Evolutionary conservation across 2,888 invertebrate species (phyloP).

Genomic region (Platerodrilus igneus): DNA sequence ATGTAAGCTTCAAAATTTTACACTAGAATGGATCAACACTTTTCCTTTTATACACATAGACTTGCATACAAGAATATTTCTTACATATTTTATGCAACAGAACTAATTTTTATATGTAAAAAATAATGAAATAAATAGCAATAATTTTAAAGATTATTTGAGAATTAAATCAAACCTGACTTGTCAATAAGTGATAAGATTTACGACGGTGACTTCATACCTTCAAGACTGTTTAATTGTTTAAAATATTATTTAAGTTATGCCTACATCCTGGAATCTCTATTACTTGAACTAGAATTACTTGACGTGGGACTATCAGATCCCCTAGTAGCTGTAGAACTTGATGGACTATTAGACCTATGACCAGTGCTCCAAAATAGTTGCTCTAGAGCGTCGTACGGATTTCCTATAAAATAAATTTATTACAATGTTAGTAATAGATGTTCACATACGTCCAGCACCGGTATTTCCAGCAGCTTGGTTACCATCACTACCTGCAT

Average conservation of each 20-base stretch:
- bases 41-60: neutral
- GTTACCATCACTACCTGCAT: constrained; percentile 27
- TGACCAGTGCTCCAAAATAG: constrained; percentile 30
- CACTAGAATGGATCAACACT: neutral
- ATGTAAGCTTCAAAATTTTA: constrained; percentile 10
- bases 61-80: too few relatives aligned
- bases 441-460: constrained; percentile 12
- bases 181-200: too few relatives aligned
- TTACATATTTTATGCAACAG: constrained; percentile 15
- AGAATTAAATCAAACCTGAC: too few relatives aligned
- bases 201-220: too few relatives aligned
- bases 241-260: too few relatives aligned
- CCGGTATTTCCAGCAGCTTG: constrained; percentile 21
- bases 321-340: constrained; percentile 26
- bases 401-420: constrained; percentile 21
- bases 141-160: too few relatives aligned
- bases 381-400: constrained; percentile 31
- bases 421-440: too few relatives aligned
- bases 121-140: constrained; percentile 18
- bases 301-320: constrained; percentile 26
- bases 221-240: too few relatives aligned
- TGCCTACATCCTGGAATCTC: constrained; percentile 29
- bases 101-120: constrained; percentile 6
- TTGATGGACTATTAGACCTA: constrained; percentile 25
- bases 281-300: constrained; percentile 31